These are phyloP conservation scores for Passer domesticus DNA, from an alignment of 2,113 vertebrate genomes.

Conservation along the genomic window DNA sequence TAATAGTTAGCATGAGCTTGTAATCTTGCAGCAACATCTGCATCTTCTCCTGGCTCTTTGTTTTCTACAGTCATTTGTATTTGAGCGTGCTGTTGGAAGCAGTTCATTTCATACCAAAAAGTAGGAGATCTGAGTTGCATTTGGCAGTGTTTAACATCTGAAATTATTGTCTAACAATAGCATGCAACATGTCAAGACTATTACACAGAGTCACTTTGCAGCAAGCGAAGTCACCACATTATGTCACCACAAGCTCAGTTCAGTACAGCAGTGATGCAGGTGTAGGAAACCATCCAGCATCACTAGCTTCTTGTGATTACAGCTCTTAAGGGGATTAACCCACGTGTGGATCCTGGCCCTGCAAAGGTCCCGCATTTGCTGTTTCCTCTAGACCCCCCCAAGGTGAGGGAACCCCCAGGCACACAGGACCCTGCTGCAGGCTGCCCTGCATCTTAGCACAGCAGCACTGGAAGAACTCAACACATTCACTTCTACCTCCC, in stretches of 20 bases:
- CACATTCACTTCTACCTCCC: not conserved
- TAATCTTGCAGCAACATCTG: not conserved
- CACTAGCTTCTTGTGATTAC: not conserved
- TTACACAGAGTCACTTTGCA: not conserved
- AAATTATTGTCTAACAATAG: not conserved
- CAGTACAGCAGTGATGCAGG: not conserved
- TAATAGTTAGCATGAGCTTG: not conserved
- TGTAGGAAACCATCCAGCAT: not conserved
- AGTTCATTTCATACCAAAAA: conserved; percentile 7
- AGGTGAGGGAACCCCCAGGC: not conserved
- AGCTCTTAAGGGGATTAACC: not conserved
- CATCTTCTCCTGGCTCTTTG: not conserved
- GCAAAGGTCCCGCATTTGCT: not conserved
- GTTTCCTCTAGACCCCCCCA: not conserved
- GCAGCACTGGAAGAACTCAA: accelerated
- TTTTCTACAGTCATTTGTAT: not conserved
- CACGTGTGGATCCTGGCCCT: accelerated
- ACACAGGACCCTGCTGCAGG: accelerated
- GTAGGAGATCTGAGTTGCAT: not conserved
- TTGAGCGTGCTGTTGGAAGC: not conserved
- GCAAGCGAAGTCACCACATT: not conserved
- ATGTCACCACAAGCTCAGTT: not conserved
- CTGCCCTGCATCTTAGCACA: not conserved
- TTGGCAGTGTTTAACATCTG: not conserved
- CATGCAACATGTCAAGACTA: not conserved